Percentiles rank a stretch among this genome's conserved stretches.
phyloP scores from a whole-genome alignment of 2,797 vertebrate genomes.

The Crenichthys baileyi region DNA sequence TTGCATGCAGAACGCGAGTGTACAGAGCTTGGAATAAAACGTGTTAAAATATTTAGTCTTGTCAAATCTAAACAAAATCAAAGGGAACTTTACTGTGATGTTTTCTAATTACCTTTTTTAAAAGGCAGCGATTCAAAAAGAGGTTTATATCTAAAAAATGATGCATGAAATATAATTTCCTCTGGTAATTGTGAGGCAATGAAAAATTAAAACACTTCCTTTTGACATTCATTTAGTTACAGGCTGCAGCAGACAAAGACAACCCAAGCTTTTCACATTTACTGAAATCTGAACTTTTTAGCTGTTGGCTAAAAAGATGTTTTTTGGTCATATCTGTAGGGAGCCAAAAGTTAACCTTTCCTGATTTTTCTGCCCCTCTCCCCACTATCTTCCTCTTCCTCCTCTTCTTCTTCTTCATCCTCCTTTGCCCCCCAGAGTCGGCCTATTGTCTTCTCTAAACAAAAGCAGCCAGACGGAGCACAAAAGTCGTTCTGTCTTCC shows the following conservation, averaged over 20 bases:
- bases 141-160: neutral
- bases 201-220: neutral
- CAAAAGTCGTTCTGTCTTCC: conserved; percentile 47
- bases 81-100: too few relatives aligned
- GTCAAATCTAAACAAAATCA: too few relatives aligned
- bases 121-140: too few relatives aligned
- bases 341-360: neutral
- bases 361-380: neutral
- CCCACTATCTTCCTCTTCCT: neutral
- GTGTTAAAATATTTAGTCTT: too few relatives aligned
- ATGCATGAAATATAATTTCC: neutral
- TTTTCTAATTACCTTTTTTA: too few relatives aligned
- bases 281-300: neutral
- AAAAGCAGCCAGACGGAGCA: conserved; percentile 48
- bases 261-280: neutral
- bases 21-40: too few relatives aligned
- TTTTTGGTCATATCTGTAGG: neutral
- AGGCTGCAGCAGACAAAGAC: neutral
- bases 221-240: neutral
- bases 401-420: neutral
- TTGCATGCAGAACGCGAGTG: too few relatives aligned
- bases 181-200: neutral
- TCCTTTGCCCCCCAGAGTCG: conserved; percentile 5
- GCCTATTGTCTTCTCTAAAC: conserved; percentile 48
- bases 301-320: neutral